These are phyloP conservation scores for Poecile atricapillus DNA, from an alignment of 2,113 vertebrate species.

Conservation along the genomic window DNA sequence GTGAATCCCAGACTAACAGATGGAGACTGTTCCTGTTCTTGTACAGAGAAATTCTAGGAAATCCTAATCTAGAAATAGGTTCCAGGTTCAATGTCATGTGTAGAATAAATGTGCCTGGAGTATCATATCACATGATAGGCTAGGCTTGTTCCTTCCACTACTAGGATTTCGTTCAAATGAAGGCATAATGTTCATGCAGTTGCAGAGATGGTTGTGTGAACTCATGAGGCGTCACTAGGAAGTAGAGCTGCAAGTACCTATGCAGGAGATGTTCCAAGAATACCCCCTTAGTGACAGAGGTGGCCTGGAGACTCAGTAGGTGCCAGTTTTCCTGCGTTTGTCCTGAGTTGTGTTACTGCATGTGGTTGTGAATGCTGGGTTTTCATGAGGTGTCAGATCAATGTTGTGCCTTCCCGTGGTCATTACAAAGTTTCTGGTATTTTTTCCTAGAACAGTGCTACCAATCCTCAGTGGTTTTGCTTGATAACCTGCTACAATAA, in stretches of 20 bases:
- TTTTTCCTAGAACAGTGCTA: neutral
- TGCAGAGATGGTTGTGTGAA: neutral
- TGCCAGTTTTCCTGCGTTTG: neutral
- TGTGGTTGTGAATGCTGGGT: neutral
- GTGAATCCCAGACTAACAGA: neutral
- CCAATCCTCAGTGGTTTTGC: neutral
- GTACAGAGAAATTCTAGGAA: neutral
- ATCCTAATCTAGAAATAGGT: neutral
- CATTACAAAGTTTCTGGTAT: neutral
- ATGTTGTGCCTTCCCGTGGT: neutral
- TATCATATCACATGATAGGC: neutral
- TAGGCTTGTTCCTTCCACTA: neutral
- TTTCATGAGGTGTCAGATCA: neutral
- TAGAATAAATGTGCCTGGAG: neutral
- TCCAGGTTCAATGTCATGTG: neutral
- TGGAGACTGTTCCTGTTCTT: neutral
- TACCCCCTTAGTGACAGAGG: neutral
- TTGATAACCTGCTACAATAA: neutral
- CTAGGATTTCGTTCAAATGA: neutral
- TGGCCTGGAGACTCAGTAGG: accelerated
- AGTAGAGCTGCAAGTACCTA: neutral
- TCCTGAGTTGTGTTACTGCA: neutral
- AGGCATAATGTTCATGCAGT: neutral
- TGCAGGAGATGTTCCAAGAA: neutral
- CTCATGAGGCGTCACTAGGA: neutral